Conservation (phyloP, 2,113 vertebrate genomes). For the Mustelus asterias region DNA sequence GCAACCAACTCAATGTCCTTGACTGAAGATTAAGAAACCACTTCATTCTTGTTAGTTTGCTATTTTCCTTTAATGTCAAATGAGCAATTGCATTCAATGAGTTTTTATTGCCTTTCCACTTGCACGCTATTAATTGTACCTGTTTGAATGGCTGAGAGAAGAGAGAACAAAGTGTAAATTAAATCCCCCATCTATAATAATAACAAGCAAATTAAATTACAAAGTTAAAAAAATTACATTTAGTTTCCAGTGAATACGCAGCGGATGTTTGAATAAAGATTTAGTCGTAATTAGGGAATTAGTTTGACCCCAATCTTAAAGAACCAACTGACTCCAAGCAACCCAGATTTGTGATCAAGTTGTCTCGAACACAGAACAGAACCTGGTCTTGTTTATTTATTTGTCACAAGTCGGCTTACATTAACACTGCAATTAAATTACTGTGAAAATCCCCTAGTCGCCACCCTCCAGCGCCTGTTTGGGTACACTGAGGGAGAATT, state of each 20-base stretch:
- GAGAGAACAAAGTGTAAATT: neutral
- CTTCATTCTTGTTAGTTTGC: neutral
- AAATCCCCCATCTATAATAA: neutral
- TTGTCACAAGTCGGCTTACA: too few relatives aligned
- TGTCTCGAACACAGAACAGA: neutral
- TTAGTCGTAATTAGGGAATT: neutral
- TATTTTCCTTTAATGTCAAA: constrained; percentile 1
- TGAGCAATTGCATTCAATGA: neutral
- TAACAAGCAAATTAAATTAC: neutral
- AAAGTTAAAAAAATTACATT: neutral
- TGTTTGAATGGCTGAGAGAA: neutral
- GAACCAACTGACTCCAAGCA: neutral
- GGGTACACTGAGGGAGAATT: too few relatives aligned
- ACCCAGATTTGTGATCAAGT: neutral
- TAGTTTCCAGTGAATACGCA: neutral
- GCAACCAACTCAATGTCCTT: neutral
- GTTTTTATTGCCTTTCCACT: neutral
- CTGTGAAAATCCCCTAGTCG: too few relatives aligned
- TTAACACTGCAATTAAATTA: too few relatives aligned
- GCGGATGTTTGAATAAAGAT: neutral
- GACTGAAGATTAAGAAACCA: constrained; percentile 19
- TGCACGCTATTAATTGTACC: neutral
- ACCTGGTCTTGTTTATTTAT: neutral
- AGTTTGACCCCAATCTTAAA: neutral
- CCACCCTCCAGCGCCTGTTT: too few relatives aligned